Evolutionary conservation across 1,140 invertebrate species (phyloP).

Genomic region (Venustaconcha ellipsiformis): DNA sequence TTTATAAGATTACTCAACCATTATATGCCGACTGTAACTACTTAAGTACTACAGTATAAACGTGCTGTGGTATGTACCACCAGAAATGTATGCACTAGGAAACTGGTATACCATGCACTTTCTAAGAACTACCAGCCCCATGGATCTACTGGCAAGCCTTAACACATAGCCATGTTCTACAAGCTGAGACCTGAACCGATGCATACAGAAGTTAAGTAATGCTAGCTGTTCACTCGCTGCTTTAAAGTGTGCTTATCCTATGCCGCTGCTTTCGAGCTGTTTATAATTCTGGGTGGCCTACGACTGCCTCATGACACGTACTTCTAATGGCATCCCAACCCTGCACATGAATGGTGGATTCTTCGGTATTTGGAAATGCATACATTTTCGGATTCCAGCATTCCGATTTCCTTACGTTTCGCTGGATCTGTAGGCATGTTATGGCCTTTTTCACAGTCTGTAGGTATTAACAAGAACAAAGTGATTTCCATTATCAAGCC

Average conservation of each 20-base stretch:
- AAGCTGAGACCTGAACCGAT: too few species aligned
- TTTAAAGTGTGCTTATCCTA: neutral
- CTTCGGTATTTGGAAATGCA: neutral
- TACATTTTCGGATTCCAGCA: neutral
- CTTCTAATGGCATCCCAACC: neutral
- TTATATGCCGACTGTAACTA: too few species aligned
- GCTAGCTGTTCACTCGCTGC: too few species aligned
- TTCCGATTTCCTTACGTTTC: neutral
- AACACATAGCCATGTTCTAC: too few species aligned
- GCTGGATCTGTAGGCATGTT: neutral
- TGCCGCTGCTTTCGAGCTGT: slow-evolving; percentile 10
- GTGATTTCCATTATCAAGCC: slow-evolving; percentile 6
- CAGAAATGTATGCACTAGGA: too few species aligned
- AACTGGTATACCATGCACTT: too few species aligned
- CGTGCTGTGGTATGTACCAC: too few species aligned
- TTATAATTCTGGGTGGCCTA: neutral
- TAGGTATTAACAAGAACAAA: slow-evolving; percentile 5
- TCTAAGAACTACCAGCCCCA: too few species aligned
- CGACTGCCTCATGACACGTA: neutral
- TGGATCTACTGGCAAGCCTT: too few species aligned
- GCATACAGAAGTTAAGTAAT: too few species aligned
- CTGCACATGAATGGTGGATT: neutral
- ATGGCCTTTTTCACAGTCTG: slow-evolving; percentile 1
- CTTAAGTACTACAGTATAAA: too few species aligned
- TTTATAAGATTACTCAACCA: too few species aligned